Evolutionary conservation across 2,797 vertebrate genomes (phyloP), one percentile per base, ranked within the genome.

Genomic region (Chelon labrosus): DNA sequence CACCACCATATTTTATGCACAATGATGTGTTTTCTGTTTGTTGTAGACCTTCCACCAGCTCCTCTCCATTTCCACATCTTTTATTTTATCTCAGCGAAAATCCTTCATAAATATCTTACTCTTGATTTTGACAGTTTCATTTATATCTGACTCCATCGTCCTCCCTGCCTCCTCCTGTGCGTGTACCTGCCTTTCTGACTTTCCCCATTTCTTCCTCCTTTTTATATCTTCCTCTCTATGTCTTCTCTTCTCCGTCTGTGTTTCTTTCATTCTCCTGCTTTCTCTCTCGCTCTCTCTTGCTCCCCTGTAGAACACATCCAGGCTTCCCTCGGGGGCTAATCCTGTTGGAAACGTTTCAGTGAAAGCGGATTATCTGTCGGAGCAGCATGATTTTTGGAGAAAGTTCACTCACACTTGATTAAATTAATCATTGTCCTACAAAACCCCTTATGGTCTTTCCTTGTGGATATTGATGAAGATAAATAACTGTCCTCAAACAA

Each of bases 361-460:
- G 86, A 91, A 93, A 94, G 92, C 90, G 91, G 90, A 94, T 95
- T 94, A 94, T 90, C 82, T 89, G 84, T 88, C 75, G 82, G 88
- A 90, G 90, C 88, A 69, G 89, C 89, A 87, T 89, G 87, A 88
- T 93, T 93, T 93, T 84, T 84, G 89, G 85, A 89, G 85, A 93
- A 92, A 92, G 87, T 92, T 95, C 90, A 89, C 92, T 93, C 91
- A 83, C 89, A 90, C 90, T 91, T 93, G 91, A 94, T 94, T 94
- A 88, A 93, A 92, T 93, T 93, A 92, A 91, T 93, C 86, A 94
- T 93, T 91, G 91, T 94, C 89, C 90, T 90, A 79, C 66, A 85
- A 91, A 92, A 87, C 71, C 77, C 88, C 83, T 91, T 80, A 83
- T 68, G 84, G 76, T 82, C 84, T 83, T 85, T 89, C 84, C 83